A percentile compares a stretch with the other conserved stretches of the same genome.
These are phyloP conservation scores for Stigmatopora argus DNA, from an alignment of 2,113 vertebrate genomes.

Conservation along the genomic window DNA sequence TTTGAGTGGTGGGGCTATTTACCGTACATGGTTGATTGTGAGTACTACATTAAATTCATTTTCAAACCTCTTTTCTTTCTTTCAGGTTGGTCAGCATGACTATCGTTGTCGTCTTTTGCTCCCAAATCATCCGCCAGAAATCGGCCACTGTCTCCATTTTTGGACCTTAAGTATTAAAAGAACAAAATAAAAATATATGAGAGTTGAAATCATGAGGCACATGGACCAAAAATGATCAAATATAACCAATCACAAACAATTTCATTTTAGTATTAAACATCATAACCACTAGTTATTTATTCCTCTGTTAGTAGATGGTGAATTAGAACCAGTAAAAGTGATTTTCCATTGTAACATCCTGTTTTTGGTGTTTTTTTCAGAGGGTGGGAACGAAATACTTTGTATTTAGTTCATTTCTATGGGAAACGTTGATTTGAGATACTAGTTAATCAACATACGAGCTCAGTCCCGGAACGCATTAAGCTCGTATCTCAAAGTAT, in stretches of 20 bases:
- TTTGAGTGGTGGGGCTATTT: constrained; percentile 14
- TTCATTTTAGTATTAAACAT: neutral
- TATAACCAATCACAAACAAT: neutral
- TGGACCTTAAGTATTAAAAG: constrained; percentile 72
- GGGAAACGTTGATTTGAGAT: no score
- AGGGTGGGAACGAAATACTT: no score
- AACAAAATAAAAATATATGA: neutral
- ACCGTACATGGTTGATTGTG: constrained; percentile 1
- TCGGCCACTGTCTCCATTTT: constrained; percentile 87
- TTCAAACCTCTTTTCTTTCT: constrained; percentile 87
- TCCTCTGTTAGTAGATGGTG: no score
- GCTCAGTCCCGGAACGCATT: no score
- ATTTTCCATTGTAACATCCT: no score
- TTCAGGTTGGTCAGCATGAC: constrained; percentile 97
- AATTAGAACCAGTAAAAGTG: no score
- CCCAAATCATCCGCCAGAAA: constrained; percentile 98
- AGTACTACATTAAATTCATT: neutral
- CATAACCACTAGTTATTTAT: constrained; percentile 1
- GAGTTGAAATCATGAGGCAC: neutral
- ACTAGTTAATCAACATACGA: no score
- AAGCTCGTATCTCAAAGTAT: no score
- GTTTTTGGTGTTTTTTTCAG: no score
- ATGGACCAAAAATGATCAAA: neutral
- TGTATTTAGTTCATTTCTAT: no score
- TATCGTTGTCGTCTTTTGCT: constrained; percentile 86